These are phyloP conservation scores for Drosophila fulvimacula DNA, from an alignment of 2,888 invertebrate species.

Conservation along the genomic window DNA sequence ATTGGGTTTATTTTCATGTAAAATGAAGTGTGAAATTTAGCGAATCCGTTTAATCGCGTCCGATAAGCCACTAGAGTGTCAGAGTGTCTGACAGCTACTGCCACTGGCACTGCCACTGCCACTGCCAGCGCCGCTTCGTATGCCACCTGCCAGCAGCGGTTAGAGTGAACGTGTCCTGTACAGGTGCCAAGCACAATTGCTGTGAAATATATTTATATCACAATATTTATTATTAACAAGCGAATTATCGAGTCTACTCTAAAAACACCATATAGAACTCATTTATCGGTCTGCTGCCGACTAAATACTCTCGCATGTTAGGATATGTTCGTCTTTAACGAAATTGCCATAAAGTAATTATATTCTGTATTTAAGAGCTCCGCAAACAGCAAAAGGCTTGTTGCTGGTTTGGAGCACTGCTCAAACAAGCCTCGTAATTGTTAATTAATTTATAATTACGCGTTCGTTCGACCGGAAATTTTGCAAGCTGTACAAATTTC, in stretches of 20 bases:
- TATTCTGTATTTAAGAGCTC: background rate
- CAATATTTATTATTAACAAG: constrained; percentile 3
- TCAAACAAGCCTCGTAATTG: constrained; percentile 10
- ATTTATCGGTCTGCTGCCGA: background rate
- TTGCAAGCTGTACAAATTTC: constrained; percentile 1
- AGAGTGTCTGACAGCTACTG: constrained; percentile 24
- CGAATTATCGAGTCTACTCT: constrained; percentile 5
- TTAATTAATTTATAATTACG: constrained; percentile 18
- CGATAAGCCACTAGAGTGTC: constrained; percentile 56
- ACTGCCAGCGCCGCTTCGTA: constrained; percentile 40
- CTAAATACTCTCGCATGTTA: background rate
- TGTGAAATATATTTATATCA: constrained; percentile 1
- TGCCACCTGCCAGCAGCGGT: constrained; percentile 4
- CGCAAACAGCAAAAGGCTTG: background rate
- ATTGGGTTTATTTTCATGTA: constrained; percentile 67
- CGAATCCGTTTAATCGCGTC: constrained; percentile 75
- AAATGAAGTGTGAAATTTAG: constrained; percentile 81
- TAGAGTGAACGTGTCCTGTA: constrained; percentile 33
- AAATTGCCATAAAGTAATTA: background rate
- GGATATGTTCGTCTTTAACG: background rate
- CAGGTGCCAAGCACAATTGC: constrained; percentile 44
- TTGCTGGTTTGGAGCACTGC: background rate
- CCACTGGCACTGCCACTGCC: constrained; percentile 41
- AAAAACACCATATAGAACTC: background rate
- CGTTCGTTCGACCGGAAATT: constrained; percentile 5